Conservation (phyloP, 92 coral and sea anemone genomes). For the Bergia puertoricense region DNA sequence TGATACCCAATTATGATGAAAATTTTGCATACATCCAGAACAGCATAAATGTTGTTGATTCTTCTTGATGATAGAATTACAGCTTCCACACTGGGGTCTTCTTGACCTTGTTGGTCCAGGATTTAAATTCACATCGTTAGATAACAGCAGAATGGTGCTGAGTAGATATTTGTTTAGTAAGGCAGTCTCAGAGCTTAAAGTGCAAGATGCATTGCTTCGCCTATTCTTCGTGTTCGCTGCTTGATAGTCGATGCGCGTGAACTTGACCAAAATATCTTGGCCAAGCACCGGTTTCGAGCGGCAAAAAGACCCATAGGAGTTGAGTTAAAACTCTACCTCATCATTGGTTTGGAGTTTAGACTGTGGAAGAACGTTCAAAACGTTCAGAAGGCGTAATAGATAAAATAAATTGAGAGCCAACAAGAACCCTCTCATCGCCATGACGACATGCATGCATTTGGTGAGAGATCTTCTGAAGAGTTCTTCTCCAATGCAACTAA, state of each 20-base stretch:
- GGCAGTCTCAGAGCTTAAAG: background rate
- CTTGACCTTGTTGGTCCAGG: background rate
- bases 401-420: background rate
- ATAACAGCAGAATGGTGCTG: slow-evolving; percentile 15
- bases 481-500: too few species aligned
- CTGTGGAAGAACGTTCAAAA: slow-evolving; percentile 2
- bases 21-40: too few species aligned
- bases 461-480: too few species aligned
- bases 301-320: slow-evolving; percentile 15
- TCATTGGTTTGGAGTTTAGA: slow-evolving; percentile 17
- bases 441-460: background rate
- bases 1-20: too few species aligned
- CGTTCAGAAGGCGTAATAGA: background rate
- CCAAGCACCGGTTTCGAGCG: slow-evolving; percentile 4
- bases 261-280: background rate
- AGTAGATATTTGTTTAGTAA: slow-evolving; percentile 3
- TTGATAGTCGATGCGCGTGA: background rate
- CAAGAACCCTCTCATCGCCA: slow-evolving; percentile 7
- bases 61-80: too few species aligned
- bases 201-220: background rate
- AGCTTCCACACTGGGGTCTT: background rate
- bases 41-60: too few species aligned
- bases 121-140: slow-evolving; percentile 29
- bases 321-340: slow-evolving; percentile 1
- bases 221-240: background rate